These are phyloP conservation scores for Gymnocephalus cernua DNA, from an alignment of 2,113 vertebrate species.

Conservation along the genomic window DNA sequence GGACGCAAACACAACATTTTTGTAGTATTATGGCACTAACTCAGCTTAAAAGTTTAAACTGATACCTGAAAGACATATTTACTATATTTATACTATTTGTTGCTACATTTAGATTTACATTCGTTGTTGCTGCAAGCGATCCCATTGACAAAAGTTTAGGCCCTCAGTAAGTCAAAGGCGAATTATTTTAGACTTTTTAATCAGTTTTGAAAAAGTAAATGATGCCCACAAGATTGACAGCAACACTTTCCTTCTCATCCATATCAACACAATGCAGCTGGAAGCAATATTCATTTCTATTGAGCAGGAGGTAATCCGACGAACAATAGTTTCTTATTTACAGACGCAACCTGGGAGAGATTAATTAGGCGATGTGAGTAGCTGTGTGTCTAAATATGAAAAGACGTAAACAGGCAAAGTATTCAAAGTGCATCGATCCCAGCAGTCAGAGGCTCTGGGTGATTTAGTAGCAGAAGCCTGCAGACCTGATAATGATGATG, in stretches of 20 bases:
- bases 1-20: background rate
- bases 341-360: conserved; percentile 39
- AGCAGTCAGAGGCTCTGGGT: conserved; percentile 46
- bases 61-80: background rate
- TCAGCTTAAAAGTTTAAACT: background rate
- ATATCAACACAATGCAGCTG: conserved; percentile 24
- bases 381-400: conserved; percentile 48
- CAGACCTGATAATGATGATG: conserved; percentile 75
- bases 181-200: conserved; percentile 27
- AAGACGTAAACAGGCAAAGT: conserved; percentile 48
- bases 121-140: background rate
- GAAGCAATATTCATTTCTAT: conserved; percentile 15
- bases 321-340: conserved; percentile 46
- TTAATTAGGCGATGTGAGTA: conserved; percentile 55
- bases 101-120: background rate
- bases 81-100: background rate
- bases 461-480: conserved; percentile 55
- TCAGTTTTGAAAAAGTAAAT: background rate
- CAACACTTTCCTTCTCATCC: conserved; percentile 20
- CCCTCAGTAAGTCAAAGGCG: background rate
- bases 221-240: background rate
- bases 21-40: background rate
- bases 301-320: conserved; percentile 42
- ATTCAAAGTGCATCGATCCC: conserved; percentile 65
- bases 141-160: background rate